phyloP scores from a whole-genome alignment of 2,113 vertebrate species.

The Dipodomys merriami region DNA sequence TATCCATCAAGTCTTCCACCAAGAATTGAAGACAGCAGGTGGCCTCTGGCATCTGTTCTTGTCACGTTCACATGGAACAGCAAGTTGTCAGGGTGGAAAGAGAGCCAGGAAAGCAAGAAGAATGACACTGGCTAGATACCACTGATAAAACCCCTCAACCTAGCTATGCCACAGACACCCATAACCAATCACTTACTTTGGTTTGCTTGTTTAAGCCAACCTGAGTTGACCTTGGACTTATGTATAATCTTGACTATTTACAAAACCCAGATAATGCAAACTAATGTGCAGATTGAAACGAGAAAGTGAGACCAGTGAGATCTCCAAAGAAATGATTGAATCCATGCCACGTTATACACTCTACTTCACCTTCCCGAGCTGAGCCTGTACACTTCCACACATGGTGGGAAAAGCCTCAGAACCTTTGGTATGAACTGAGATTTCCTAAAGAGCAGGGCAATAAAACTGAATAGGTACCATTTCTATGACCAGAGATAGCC shows the following conservation, averaged over 20 bases:
- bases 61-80: neutral
- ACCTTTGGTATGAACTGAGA: neutral
- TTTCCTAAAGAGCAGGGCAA: neutral
- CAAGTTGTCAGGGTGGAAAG: neutral
- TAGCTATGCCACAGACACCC: neutral
- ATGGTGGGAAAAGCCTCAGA: neutral
- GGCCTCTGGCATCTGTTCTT: neutral
- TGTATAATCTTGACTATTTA: neutral
- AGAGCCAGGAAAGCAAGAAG: neutral
- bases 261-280: constrained; percentile 5
- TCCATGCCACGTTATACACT: neutral
- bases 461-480: neutral
- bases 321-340: neutral
- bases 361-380: neutral
- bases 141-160: neutral
- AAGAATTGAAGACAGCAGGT: neutral
- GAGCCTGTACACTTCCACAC: neutral
- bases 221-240: neutral
- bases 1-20: neutral
- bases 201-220: neutral
- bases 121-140: neutral
- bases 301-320: neutral
- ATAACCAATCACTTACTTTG: neutral
- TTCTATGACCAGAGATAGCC: neutral
- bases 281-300: neutral